These are phyloP conservation scores for Zeus faber DNA, from an alignment of 2,113 vertebrate species.

Conservation along the genomic window DNA sequence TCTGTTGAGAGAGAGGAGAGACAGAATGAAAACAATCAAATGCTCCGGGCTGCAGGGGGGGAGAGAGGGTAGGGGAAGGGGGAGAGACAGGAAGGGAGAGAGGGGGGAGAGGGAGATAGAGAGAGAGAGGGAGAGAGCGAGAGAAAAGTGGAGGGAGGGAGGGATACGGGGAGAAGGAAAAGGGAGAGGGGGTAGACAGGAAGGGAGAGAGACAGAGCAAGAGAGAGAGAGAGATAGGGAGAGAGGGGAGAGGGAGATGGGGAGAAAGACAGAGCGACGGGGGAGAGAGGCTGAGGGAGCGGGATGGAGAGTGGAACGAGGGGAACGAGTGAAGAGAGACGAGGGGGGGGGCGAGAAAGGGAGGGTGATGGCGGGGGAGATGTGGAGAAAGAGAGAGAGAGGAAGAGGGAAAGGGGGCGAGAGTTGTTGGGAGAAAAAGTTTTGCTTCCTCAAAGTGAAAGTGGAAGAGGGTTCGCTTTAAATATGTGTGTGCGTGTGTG, in stretches of 20 bases:
- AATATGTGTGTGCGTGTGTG: neutral
- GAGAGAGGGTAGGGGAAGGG: too few species aligned
- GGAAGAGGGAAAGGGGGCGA: neutral
- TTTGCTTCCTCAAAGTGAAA: neutral
- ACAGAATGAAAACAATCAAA: neutral
- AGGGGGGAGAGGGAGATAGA: neutral
- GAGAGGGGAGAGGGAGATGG: neutral
- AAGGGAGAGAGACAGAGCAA: too few species aligned
- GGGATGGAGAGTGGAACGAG: neutral
- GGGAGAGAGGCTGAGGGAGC: neutral
- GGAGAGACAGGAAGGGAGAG: neutral
- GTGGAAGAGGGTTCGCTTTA: neutral
- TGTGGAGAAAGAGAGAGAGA: neutral
- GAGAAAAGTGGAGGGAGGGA: too few species aligned
- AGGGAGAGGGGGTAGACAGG: too few species aligned
- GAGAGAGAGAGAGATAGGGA: neutral
- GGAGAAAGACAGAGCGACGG: neutral
- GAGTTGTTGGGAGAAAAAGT: neutral
- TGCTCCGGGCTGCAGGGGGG: too few species aligned
- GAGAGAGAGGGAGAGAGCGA: neutral
- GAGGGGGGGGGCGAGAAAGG: neutral
- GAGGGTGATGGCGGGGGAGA: too few species aligned
- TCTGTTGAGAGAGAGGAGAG: slow-evolving; percentile 16
- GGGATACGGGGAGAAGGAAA: too few species aligned
- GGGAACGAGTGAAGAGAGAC: neutral